Conservation (phyloP, 2,113 vertebrate genomes). For the Galemys pyrenaicus region DNA sequence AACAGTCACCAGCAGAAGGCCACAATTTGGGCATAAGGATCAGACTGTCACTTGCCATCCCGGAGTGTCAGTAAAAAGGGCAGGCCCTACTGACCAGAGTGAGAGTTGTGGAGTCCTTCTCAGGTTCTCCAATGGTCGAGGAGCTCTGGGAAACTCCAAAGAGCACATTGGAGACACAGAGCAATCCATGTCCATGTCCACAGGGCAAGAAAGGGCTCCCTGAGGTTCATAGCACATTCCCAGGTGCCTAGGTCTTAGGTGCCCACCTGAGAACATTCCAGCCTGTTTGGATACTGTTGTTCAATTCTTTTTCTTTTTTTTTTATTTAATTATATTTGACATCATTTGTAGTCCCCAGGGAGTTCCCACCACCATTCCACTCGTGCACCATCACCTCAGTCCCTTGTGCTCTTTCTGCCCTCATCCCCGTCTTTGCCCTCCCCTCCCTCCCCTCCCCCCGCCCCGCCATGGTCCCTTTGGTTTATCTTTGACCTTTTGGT, state of each 20-base stretch:
- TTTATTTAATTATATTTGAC: too few species aligned
- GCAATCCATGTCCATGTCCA: not conserved
- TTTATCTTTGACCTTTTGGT: too few species aligned
- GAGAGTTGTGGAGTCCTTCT: not conserved
- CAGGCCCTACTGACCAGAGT: too few species aligned
- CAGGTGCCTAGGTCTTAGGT: rapidly evolving
- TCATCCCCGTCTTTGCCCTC: too few species aligned
- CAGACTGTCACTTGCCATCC: not conserved
- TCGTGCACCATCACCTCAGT: too few species aligned
- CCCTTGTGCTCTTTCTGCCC: too few species aligned
- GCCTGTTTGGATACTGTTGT: rapidly evolving
- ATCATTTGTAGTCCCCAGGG: too few species aligned
- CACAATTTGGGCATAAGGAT: not conserved
- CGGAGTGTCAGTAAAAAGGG: not conserved
- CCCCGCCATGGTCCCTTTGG: too few species aligned
- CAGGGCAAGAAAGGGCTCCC: not conserved
- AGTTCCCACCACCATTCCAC: too few species aligned
- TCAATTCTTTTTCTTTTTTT: too few species aligned
- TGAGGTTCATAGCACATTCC: not conserved
- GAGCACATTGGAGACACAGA: rapidly evolving
- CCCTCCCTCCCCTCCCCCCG: too few species aligned
- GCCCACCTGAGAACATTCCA: rapidly evolving
- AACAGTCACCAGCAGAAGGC: too few species aligned
- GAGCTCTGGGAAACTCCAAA: not conserved
- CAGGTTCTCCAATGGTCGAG: not conserved